Percentiles rank a stretch among this genome's conserved stretches.
These are phyloP conservation scores for Meloidogyne chitwoodi DNA, from an alignment of 1,140 invertebrate genomes.

Conservation along the genomic window DNA sequence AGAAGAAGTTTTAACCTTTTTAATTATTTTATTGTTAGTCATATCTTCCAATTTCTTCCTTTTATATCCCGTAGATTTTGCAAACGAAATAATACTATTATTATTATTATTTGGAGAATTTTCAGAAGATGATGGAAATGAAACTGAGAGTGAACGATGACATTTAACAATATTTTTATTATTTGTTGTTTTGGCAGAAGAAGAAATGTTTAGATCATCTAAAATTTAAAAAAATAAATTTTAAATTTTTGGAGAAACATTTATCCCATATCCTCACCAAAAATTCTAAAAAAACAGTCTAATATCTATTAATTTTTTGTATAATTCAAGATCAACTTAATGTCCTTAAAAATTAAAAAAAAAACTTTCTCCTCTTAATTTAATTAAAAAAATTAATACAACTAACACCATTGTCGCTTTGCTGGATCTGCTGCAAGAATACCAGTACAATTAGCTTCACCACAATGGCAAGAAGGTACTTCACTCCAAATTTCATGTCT, in stretches of 20 bases:
- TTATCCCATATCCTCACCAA: background rate
- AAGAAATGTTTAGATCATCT: background rate
- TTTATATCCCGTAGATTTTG: background rate
- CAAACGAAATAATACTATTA: background rate
- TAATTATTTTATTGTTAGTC: background rate
- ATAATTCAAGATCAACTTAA: too few species aligned
- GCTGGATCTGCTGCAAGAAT: conserved; percentile 19
- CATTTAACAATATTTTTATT: background rate
- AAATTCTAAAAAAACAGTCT: too few species aligned
- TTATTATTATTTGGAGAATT: background rate
- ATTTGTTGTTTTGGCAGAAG: background rate
- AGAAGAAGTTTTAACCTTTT: background rate
- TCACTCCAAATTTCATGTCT: background rate
- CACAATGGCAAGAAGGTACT: conserved; percentile 22
- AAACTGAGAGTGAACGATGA: background rate
- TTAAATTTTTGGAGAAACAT: background rate
- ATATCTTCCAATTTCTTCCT: background rate
- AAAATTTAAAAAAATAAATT: background rate
- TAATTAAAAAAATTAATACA: too few species aligned
- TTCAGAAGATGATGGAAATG: background rate
- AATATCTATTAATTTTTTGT: too few species aligned
- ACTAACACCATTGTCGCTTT: background rate
- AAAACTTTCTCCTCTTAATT: too few species aligned
- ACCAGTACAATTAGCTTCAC: conserved; percentile 17
- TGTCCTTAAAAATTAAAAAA: too few species aligned